Percentiles rank a stretch among this genome's conserved stretches.
Conservation (phyloP, 1,140 invertebrate species). For the Euura saliciscinereae region DNA sequence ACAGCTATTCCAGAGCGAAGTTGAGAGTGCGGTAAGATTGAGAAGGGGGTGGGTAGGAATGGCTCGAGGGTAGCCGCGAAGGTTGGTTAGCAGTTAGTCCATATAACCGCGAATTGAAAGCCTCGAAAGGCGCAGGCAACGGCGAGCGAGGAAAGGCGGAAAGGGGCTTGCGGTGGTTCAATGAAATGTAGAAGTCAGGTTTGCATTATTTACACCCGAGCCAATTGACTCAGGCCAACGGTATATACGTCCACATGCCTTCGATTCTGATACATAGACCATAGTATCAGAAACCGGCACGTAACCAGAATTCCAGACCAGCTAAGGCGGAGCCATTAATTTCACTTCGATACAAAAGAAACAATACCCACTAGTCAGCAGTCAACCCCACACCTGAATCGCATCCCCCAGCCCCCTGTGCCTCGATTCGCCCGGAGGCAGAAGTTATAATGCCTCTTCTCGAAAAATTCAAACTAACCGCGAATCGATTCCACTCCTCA, state of each 20-base stretch:
- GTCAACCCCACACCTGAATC: not conserved
- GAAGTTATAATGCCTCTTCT: no score
- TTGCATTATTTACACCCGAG: not conserved
- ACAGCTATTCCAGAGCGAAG: no score
- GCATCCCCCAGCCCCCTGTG: not conserved
- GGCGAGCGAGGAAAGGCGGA: not conserved
- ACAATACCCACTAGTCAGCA: not conserved
- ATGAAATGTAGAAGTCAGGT: constrained; percentile 2
- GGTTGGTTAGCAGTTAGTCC: not conserved
- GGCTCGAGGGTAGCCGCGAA: not conserved
- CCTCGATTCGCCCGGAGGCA: not conserved
- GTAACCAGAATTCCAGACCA: not conserved
- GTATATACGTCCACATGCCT: not conserved
- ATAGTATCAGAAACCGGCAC: not conserved
- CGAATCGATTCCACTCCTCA: no score
- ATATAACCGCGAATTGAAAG: not conserved
- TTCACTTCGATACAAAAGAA: constrained; percentile 6
- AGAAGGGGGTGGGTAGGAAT: not conserved
- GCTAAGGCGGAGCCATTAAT: not conserved
- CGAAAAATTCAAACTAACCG: no score
- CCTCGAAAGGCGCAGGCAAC: not conserved
- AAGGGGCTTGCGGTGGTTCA: not conserved
- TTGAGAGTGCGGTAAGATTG: not conserved
- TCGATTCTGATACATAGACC: not conserved
- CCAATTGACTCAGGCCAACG: not conserved